Conservation (phyloP, 2,888 invertebrate genomes). For the Xylota sylvarum region DNA sequence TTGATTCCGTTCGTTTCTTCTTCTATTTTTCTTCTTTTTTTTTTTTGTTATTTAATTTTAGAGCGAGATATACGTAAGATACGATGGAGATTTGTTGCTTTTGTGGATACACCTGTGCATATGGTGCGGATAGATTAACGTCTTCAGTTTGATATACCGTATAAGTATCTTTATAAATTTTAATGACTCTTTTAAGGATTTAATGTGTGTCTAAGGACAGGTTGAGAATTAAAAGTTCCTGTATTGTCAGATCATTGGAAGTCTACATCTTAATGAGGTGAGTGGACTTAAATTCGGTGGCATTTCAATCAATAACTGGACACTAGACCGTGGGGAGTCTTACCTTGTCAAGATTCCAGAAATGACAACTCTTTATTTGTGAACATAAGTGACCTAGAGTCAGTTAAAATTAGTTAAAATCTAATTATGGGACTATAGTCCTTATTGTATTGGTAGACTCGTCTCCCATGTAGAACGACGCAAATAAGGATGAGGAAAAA, state of each 20-base stretch:
- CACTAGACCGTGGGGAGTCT: no score
- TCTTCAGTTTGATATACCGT: background rate
- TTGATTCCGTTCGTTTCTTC: constrained; percentile 38
- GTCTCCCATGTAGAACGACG: no score
- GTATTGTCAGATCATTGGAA: background rate
- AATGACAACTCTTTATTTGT: no score
- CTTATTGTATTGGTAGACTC: no score
- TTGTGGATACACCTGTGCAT: constrained; percentile 29
- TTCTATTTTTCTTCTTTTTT: background rate
- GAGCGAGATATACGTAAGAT: background rate
- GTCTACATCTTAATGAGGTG: background rate
- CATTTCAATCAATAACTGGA: no score
- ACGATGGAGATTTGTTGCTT: background rate
- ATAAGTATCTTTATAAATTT: background rate
- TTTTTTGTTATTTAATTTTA: constrained; percentile 23
- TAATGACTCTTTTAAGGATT: background rate
- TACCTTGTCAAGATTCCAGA: no score
- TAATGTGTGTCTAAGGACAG: background rate
- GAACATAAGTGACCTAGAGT: no score
- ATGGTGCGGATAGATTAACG: constrained; percentile 9
- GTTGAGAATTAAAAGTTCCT: background rate
- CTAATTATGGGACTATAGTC: no score
- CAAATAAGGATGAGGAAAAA: no score
- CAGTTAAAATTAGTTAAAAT: no score
- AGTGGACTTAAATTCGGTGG: background rate